Evolutionary conservation across 2,113 vertebrate genomes (phyloP).

Genomic region (Zootoca vivipara): DNA sequence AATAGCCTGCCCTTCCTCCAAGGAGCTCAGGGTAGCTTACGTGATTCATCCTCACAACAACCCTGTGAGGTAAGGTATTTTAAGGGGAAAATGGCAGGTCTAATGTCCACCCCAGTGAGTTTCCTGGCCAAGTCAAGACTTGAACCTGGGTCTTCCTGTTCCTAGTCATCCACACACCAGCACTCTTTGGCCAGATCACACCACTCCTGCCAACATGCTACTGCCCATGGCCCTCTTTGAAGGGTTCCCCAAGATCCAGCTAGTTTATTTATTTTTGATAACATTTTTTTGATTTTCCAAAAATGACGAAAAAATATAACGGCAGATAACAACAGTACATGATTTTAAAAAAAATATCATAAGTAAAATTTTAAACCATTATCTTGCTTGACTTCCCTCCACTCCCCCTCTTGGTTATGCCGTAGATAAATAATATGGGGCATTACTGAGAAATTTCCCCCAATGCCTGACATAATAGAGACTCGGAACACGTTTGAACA

Average conservation of each 20-base stretch:
- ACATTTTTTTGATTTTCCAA: no score
- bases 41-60: background rate
- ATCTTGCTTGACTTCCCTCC: no score
- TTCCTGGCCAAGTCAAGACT: background rate
- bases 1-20: background rate
- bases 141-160: background rate
- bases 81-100: background rate
- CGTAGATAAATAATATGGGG: no score
- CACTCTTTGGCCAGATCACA: background rate
- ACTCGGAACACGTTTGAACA: no score
- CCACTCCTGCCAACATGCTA: background rate
- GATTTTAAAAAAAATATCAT: no score
- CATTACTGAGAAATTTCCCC: no score
- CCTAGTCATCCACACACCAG: background rate
- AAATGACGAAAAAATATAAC: no score
- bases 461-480: no score
- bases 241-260: background rate
- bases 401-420: no score
- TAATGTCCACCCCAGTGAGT: background rate
- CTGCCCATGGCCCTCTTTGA: background rate
- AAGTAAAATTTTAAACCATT: no score
- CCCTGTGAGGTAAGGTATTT: background rate
- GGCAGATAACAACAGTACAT: no score
- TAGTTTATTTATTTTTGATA: no score
- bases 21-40: background rate